Percentiles rank a stretch among this genome's conserved stretches.
Evolutionary conservation across 2,888 invertebrate species (phyloP).

Genomic region (Tenthredo scrophulariae): DNA sequence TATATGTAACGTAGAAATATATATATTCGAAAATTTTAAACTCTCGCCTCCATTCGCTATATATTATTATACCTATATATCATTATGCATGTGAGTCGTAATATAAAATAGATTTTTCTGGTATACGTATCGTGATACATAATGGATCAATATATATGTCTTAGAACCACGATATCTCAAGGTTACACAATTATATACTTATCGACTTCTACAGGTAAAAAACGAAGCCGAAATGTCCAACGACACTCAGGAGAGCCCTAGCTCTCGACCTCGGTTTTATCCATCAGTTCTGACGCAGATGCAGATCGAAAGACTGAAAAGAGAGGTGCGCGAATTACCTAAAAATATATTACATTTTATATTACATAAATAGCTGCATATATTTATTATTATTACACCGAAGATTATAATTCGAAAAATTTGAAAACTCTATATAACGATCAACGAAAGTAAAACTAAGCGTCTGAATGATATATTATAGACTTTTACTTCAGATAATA

Average conservation of each 20-base stretch:
- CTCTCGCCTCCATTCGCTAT: neutral
- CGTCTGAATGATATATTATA: too few species aligned
- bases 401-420: too few species aligned
- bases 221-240: slow-evolving; percentile 34
- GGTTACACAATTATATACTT: neutral
- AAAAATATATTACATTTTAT: neutral
- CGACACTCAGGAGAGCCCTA: slow-evolving; percentile 44
- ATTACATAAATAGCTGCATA: neutral
- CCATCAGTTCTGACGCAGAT: slow-evolving; percentile 38
- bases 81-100: neutral
- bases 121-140: neutral
- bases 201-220: neutral
- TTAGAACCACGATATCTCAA: neutral
- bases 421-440: too few species aligned
- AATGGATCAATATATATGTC: neutral
- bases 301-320: slow-evolving; percentile 68
- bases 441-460: too few species aligned
- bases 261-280: slow-evolving; percentile 26
- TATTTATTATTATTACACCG: too few species aligned
- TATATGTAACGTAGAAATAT: neutral
- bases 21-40: neutral
- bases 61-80: too few species aligned
- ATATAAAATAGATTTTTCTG: neutral
- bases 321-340: slow-evolving; percentile 63
- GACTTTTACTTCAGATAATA: too few species aligned